Base-by-base conservation (phyloP, 2,888 invertebrate genomes). In the Papilio demoleus region DNA sequence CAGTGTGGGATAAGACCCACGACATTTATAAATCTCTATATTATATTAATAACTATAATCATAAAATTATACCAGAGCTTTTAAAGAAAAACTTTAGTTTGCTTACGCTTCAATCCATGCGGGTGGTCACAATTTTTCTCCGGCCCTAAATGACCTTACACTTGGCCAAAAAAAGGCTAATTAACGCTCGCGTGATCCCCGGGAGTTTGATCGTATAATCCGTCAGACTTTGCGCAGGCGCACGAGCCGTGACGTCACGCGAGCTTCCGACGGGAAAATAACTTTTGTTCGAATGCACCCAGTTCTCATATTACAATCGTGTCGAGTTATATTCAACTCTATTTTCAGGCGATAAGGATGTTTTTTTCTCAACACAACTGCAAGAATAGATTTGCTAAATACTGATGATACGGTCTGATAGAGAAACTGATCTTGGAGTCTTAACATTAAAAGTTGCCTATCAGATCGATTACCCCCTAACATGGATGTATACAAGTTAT, bases 171-270 rank as follows among this genome's bases (percentile, higher is more conserved):
- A 77, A 78, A 78, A 79, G 77, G 71, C 73, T 74, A 78, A 75
- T 75, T 73, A 74, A 71, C 70, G 76, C 74, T 84, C 74, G 84
- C 83, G 84, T 83, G 83, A 77, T 77, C 70, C 73, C 75, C 76
- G 70, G 74, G 78, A 76, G 79, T 82, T 81, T 79, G 77, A 78
- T 76, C 75, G 77, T 77, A 80, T 79, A 83, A 84, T 84, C 84
- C 84, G 81, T 84, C 83, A 80, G 79, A 77, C 79, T 78, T 75
- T 75, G 81, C 77, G 77, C 79, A 75, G 71, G 80, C 80, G 82
- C 83, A 82, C 65, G 60, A 70, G 76, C 79, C 85, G 83, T 82
- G 84, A 83, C 83, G 80, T 82, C 85, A 85, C 85, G 85, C 85
- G 79, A 84, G 76, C 81, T 78, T 79, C 81, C 79, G 81, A 75